A percentile compares a stretch with the other conserved stretches of the same genome.
Evolutionary conservation across 2,888 invertebrate genomes (phyloP).

Genomic region (Perizoma affinitatum): DNA sequence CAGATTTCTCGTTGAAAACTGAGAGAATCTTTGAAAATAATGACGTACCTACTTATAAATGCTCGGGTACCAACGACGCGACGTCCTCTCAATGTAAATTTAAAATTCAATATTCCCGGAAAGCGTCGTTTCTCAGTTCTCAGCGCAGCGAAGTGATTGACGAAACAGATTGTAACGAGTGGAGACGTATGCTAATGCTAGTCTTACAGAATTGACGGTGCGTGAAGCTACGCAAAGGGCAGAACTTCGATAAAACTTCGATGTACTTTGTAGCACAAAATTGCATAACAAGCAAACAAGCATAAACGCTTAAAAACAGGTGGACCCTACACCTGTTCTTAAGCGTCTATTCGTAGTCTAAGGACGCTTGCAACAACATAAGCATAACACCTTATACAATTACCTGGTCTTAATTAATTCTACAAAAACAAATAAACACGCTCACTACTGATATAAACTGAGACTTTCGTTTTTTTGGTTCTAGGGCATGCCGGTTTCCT

Average conservation of each 20-base stretch:
- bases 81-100: constrained; percentile 12
- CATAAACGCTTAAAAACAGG: no score
- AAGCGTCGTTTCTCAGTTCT: constrained; percentile 24
- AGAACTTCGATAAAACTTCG: constrained; percentile 7
- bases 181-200: constrained; percentile 38
- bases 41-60: background rate
- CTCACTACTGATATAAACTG: no score
- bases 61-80: background rate
- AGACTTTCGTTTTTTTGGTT: no score
- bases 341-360: no score
- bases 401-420: no score
- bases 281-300: background rate
- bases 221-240: constrained; percentile 5
- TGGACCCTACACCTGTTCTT: background rate
- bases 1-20: no score
- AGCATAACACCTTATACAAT: no score
- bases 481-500: no score
- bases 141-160: constrained; percentile 28
- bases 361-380: no score
- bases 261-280: background rate
- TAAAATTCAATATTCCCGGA: constrained; percentile 34
- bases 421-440: no score
- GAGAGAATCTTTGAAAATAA: constrained; percentile 2
- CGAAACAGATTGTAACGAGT: constrained; percentile 30
- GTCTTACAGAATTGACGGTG: constrained; percentile 25